Evolutionary conservation across 2,888 invertebrate species (phyloP), one percentile per base, ranked within the genome.

Genomic region (Acrobasis repandana): DNA sequence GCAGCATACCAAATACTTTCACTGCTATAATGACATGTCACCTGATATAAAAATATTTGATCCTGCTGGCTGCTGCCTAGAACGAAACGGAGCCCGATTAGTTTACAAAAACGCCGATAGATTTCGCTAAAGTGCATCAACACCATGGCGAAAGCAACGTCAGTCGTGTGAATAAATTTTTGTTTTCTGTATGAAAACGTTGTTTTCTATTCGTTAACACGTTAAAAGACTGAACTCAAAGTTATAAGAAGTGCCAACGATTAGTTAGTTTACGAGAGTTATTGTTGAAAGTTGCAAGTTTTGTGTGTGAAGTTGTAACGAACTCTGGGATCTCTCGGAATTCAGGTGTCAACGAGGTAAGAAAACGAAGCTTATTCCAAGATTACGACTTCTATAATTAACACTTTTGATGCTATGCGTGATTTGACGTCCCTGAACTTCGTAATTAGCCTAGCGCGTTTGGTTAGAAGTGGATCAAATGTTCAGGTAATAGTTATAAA

Each of bases 261-360:
- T 74, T 74, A 74, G 71, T 77, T 60, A 73, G 77, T 82, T 85
- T 81, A 66, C 73, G 72, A 74, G 68, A 82, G 80, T 83, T 68
- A 78, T 75, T 68, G 72, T 76, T 65, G 70, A 84, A 88, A 88
- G 82, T 89, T 86, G 62, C 73, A 85, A 88, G 87, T 86, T 87
- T 86, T 75, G 83, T 85, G 85, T 80, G 82, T 83, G 85, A 90
- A 91, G 89, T 90, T 90, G 69, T 85, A 90, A 90, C 90, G 87
- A 90, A 90, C 90, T 90, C 88, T 79, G 74, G 82, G 85, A 90
- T 88, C 86, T 83, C 83, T 89, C 84, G 79, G 85, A 85, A 84
- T 90, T 90, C 88, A 90, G 92, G 91, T 92, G 92, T 92, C 91
- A 92, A 91, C 87, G 92, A 92, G 92, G 92, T 92, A 92, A 91